Evolutionary conservation across 2,113 vertebrate genomes (phyloP).

Genomic region (Sorex araneus): DNA sequence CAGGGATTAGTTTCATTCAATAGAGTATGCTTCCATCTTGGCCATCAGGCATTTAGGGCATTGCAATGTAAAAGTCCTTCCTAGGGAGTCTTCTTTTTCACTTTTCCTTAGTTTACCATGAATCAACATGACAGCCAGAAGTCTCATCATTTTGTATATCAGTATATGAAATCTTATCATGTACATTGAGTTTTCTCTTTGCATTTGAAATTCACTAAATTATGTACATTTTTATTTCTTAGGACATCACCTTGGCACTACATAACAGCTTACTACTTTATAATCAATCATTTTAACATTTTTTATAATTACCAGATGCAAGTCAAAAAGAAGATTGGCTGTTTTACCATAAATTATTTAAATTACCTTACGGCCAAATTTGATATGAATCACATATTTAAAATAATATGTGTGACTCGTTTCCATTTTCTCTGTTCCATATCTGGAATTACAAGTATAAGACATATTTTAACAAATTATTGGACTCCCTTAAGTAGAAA

Average conservation of each 20-base stretch:
- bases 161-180: slow-evolving; percentile 1
- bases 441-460: slow-evolving; percentile 25
- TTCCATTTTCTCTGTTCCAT: background rate
- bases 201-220: slow-evolving; percentile 33
- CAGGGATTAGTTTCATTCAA: slow-evolving; percentile 41
- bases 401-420: slow-evolving; percentile 27
- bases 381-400: slow-evolving; percentile 62
- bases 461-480: slow-evolving; percentile 25
- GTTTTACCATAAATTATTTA: slow-evolving; percentile 59
- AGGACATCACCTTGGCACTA: slow-evolving; percentile 26
- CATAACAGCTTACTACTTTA: slow-evolving; percentile 18
- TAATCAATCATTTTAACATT: slow-evolving; percentile 58
- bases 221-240: slow-evolving; percentile 35
- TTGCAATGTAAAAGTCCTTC: slow-evolving; percentile 4
- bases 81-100: background rate
- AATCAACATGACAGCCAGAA: slow-evolving; percentile 20
- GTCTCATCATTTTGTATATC: background rate
- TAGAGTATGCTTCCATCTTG: background rate
- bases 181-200: background rate
- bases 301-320: slow-evolving; percentile 50
- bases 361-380: slow-evolving; percentile 54
- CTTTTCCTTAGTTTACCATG: slow-evolving; percentile 41
- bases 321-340: slow-evolving; percentile 68
- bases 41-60: background rate
- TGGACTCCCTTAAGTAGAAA: slow-evolving; percentile 16